Evolutionary conservation across 2,888 invertebrate species (phyloP).

Genomic region (Drosophila paramelanica): DNA sequence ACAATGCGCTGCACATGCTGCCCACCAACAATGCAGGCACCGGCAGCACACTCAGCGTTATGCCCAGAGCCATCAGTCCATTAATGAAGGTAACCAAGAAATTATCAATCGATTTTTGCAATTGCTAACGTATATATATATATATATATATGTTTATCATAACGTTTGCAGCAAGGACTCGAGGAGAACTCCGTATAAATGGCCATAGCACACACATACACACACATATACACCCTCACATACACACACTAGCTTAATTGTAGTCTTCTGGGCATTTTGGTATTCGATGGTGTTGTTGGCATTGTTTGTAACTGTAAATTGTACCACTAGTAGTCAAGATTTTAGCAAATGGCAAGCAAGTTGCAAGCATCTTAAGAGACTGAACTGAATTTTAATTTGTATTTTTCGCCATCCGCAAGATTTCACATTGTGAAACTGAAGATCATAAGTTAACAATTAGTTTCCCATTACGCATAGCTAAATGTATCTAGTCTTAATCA

Average conservation of each 20-base stretch:
- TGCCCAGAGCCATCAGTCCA: constrained; percentile 84
- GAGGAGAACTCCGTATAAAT: constrained; percentile 84
- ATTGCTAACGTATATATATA: constrained; percentile 1
- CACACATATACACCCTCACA: not conserved
- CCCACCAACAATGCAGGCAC: constrained; percentile 63
- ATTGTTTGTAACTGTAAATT: constrained; percentile 40
- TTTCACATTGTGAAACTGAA: constrained; percentile 29
- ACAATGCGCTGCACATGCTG: constrained; percentile 83
- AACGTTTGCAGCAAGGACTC: constrained; percentile 79
- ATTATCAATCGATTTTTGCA: constrained; percentile 7
- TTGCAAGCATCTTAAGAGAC: constrained; percentile 75
- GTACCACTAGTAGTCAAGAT: constrained; percentile 53
- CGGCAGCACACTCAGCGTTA: constrained; percentile 71
- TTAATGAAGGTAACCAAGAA: constrained; percentile 83
- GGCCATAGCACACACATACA: not conserved
- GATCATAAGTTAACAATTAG: constrained; percentile 24
- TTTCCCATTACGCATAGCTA: constrained; percentile 24
- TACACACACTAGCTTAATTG: constrained; percentile 24
- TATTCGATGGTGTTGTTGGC: constrained; percentile 25
- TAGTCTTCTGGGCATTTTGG: constrained; percentile 40
- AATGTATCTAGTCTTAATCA: constrained; percentile 10
- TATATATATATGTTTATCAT: too few relatives aligned
- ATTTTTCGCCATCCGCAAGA: constrained; percentile 11
- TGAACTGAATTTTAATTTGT: constrained; percentile 72
- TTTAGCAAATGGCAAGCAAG: constrained; percentile 58